Evolutionary conservation across 2,888 invertebrate species (phyloP).

Genomic region (Volucella zonaria): DNA sequence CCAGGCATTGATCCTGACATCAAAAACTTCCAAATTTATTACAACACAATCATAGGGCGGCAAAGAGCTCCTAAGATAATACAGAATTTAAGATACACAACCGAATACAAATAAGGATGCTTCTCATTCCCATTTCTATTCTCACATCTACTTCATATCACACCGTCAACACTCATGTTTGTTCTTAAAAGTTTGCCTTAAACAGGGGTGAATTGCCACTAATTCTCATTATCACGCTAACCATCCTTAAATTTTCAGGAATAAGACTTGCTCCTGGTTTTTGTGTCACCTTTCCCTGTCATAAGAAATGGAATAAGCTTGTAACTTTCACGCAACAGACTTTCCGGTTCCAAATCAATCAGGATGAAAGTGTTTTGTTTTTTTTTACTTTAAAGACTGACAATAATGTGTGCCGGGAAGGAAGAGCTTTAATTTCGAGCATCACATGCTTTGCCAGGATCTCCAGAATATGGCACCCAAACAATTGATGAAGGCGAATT

Average conservation of each 20-base stretch:
- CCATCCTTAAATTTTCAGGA: background rate
- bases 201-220: slow-evolving; percentile 13
- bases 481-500: slow-evolving; percentile 44
- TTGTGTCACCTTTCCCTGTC: slow-evolving; percentile 37
- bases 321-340: slow-evolving; percentile 15
- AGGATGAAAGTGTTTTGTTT: slow-evolving; percentile 20
- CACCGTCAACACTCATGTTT: background rate
- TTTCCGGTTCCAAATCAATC: slow-evolving; percentile 26
- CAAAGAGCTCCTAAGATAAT: slow-evolving; percentile 14
- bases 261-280: background rate
- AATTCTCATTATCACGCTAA: slow-evolving; percentile 44
- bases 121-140: background rate
- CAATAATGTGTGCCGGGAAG: background rate
- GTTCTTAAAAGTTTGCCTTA: background rate
- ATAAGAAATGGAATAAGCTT: slow-evolving; percentile 41
- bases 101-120: slow-evolving; percentile 36
- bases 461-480: slow-evolving; percentile 39
- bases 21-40: slow-evolving; percentile 16
- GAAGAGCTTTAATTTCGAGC: slow-evolving; percentile 32
- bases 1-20: slow-evolving; percentile 11
- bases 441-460: slow-evolving; percentile 35
- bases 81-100: slow-evolving; percentile 11
- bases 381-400: slow-evolving; percentile 2
- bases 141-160: background rate
- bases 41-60: slow-evolving; percentile 22